A percentile compares a stretch with the other conserved stretches of the same genome.
Evolutionary conservation across 2,113 vertebrate genomes (phyloP).

Genomic region (Chauna torquata): DNA sequence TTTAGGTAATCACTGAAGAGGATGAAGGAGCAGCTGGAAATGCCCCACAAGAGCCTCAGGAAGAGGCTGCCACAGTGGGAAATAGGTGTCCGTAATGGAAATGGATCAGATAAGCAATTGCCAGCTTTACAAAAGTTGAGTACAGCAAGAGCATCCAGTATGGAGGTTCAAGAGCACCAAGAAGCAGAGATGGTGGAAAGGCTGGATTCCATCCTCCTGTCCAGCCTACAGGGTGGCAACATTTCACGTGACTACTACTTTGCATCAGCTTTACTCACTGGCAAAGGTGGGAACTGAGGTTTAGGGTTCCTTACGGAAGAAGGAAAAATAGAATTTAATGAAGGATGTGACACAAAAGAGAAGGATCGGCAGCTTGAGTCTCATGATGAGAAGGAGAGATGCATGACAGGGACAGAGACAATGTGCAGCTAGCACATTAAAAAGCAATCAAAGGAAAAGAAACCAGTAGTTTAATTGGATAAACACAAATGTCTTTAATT

Average conservation of each 20-base stretch:
- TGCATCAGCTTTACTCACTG: neutral
- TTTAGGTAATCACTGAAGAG: neutral
- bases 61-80: neutral
- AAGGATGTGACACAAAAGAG: neutral
- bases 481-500: constrained; percentile 16
- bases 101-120: neutral
- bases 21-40: neutral
- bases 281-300: neutral
- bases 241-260: neutral
- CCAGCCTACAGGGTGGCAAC: neutral
- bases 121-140: neutral
- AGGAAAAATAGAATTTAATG: neutral
- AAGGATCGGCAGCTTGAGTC: neutral
- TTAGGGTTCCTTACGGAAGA: neutral
- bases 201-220: neutral
- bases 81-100: neutral
- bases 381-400: neutral
- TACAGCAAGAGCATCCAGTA: neutral
- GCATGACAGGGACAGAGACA: neutral
- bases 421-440: neutral
- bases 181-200: neutral
- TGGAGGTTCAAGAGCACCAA: neutral
- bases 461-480: neutral
- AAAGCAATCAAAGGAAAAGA: constrained; percentile 5
- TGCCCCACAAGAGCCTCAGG: neutral